Percentiles rank a stretch among this genome's conserved stretches.
Conservation (phyloP, 2,797 vertebrate species). For the Pantherophis vulpinus region DNA sequence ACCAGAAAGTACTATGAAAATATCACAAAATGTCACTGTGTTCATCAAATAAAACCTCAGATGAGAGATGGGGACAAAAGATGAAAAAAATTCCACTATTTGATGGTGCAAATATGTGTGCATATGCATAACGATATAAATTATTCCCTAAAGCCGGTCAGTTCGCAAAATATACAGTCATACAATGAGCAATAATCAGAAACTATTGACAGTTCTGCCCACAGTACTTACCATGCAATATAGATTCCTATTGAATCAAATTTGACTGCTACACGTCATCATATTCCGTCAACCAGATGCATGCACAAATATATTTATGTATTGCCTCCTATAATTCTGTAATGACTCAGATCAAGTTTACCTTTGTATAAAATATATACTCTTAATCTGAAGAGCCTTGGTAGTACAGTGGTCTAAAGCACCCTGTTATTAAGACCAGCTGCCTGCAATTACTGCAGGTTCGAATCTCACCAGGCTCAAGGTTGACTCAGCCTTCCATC, state of each 20-base stretch:
- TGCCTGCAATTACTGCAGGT: too few relatives aligned
- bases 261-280: not conserved
- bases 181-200: not conserved
- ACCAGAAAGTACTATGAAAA: constrained; percentile 34
- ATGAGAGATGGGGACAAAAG: not conserved
- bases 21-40: not conserved
- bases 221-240: not conserved
- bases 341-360: not conserved
- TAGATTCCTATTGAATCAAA: not conserved
- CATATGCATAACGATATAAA: not conserved
- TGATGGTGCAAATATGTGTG: not conserved
- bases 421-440: too few relatives aligned
- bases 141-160: not conserved
- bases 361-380: not conserved
- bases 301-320: not conserved
- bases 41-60: not conserved
- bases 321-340: not conserved
- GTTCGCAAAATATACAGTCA: not conserved
- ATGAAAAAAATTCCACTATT: not conserved
- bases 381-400: not conserved
- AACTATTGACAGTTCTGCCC: not conserved
- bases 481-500: too few relatives aligned
- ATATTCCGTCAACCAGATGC: not conserved
- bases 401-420: too few relatives aligned
- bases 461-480: too few relatives aligned